Percentiles rank a stretch among this genome's conserved stretches.
Conservation (phyloP, 2,888 invertebrate species). For the Lepas anatifera region DNA sequence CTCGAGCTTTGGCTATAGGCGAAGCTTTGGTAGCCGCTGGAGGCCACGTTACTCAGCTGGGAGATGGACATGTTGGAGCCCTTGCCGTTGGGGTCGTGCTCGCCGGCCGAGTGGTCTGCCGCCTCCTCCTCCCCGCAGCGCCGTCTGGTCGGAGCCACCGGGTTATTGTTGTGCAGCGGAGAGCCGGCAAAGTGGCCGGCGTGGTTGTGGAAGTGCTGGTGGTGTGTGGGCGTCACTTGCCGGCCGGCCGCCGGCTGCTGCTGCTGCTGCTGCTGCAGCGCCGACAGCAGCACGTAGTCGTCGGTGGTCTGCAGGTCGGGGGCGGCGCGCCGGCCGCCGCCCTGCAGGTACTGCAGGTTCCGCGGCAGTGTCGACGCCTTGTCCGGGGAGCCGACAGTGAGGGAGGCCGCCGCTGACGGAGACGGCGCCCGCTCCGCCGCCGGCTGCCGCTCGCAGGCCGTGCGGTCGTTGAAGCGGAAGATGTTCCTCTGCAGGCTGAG, state of each 20-base stretch:
- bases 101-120: conserved; percentile 21
- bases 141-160: conserved; percentile 43
- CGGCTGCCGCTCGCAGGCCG: not conserved
- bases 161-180: conserved; percentile 30
- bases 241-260: not conserved
- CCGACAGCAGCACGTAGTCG: not conserved
- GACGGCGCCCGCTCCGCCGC: not conserved
- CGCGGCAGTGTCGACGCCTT: conserved; percentile 3
- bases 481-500: conserved; percentile 26
- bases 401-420: not conserved
- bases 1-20: conserved; percentile 78
- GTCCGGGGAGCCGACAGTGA: not conserved
- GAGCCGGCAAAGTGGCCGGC: not conserved
- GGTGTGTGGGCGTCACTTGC: not conserved
- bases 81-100: conserved; percentile 44
- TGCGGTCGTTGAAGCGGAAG: conserved; percentile 21
- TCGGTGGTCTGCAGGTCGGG: not conserved
- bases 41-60: conserved; percentile 61
- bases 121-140: conserved; percentile 29
- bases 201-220: conserved; percentile 10
- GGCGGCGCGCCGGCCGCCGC: not conserved
- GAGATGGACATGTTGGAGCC: conserved; percentile 69
- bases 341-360: not conserved
- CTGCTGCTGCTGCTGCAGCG: not conserved
- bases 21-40: conserved; percentile 79